These are phyloP conservation scores for Hystrix cristata DNA, from an alignment of 2,113 vertebrate genomes.

Conservation along the genomic window DNA sequence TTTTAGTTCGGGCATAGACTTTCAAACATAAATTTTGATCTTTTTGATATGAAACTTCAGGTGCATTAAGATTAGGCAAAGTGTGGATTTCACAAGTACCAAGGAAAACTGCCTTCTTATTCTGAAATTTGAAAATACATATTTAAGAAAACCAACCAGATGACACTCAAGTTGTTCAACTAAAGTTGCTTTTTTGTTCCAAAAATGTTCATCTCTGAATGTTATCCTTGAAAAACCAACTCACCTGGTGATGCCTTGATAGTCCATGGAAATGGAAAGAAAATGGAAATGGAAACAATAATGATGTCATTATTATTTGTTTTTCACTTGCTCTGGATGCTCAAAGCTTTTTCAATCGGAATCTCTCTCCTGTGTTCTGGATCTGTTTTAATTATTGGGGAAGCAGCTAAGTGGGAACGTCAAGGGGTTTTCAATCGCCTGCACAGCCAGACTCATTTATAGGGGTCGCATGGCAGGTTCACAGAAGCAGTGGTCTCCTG, in stretches of 20 bases:
- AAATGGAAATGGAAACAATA: neutral
- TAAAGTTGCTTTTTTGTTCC: neutral
- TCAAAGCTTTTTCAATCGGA: neutral
- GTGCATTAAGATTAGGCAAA: neutral
- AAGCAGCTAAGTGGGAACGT: neutral
- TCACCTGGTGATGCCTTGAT: neutral
- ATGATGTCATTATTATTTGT: rapidly evolving
- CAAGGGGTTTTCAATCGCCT: neutral
- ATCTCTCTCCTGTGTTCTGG: neutral
- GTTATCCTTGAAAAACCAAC: neutral
- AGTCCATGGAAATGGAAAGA: neutral
- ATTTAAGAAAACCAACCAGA: neutral
- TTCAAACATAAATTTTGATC: neutral
- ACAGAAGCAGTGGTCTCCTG: neutral
- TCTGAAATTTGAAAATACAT: neutral
- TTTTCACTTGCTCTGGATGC: neutral
- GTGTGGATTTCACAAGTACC: neutral
- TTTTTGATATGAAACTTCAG: neutral
- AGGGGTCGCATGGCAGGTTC: neutral
- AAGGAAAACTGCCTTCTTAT: neutral
- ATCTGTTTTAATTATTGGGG: neutral
- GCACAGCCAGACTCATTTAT: neutral
- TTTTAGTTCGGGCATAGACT: neutral
- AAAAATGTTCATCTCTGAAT: neutral
- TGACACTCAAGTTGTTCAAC: neutral